phyloP scores from a whole-genome alignment of 64 coral and sea anemone species.

The Montipora sp. region DNA sequence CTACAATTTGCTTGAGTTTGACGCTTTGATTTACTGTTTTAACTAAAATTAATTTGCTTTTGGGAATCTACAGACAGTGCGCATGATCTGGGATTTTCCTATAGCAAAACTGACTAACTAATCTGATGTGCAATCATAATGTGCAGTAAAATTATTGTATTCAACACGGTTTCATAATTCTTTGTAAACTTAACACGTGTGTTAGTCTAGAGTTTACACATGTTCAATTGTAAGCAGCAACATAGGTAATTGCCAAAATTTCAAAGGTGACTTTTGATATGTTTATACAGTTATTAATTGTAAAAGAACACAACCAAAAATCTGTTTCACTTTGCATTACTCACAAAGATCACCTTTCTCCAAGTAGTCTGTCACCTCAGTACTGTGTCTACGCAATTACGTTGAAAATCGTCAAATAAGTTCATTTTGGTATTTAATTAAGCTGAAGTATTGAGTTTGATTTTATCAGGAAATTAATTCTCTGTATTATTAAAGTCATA shows the following conservation, averaged over 20 bases:
- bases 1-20: neutral
- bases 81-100: neutral
- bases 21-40: neutral
- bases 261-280: neutral
- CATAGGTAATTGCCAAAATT: neutral
- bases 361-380: too few relatives aligned
- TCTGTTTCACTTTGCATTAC: neutral
- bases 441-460: neutral
- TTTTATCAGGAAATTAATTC: slow-evolving; percentile 8
- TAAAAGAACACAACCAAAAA: neutral
- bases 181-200: slow-evolving; percentile 1
- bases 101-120: neutral
- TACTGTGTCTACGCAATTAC: neutral
- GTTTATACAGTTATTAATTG: neutral
- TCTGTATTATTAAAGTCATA: neutral
- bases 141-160: neutral
- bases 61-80: neutral
- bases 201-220: neutral
- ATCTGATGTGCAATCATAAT: neutral
- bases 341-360: neutral
- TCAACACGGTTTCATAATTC: neutral
- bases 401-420: neutral
- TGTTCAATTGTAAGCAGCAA: neutral
- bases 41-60: neutral
- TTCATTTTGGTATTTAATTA: neutral